Conservation (phyloP, 2,113 vertebrate genomes). For the Aramus guarauna region DNA sequence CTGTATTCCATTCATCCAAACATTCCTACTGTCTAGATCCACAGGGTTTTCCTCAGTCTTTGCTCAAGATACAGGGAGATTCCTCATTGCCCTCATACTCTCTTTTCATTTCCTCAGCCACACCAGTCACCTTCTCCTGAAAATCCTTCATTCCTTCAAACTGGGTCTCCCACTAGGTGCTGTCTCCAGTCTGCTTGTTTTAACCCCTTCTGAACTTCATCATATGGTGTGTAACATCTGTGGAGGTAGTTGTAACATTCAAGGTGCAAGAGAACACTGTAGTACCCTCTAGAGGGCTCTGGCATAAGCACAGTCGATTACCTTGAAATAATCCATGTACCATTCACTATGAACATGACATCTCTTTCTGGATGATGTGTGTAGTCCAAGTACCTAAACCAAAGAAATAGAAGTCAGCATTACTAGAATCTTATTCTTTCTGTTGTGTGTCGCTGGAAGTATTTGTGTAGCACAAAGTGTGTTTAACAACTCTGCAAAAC, state of each 20-base stretch:
- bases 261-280: background rate
- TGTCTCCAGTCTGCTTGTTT: background rate
- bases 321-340: background rate
- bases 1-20: background rate
- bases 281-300: background rate
- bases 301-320: background rate
- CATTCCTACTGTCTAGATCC: background rate
- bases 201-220: background rate
- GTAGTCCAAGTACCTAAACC: background rate
- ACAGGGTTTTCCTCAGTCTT: background rate
- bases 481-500: background rate
- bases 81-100: background rate
- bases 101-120: background rate
- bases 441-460: background rate
- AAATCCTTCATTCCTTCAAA: background rate
- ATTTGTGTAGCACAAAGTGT: background rate
- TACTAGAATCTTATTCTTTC: background rate
- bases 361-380: background rate
- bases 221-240: background rate
- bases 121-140: background rate
- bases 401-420: background rate
- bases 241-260: background rate
- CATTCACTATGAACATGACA: fast-evolving
- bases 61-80: background rate
- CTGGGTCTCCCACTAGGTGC: background rate